A percentile compares a stretch with the other conserved stretches of the same genome.
phyloP scores from a whole-genome alignment of 2,113 vertebrate species.

The Scalopus aquaticus region DNA sequence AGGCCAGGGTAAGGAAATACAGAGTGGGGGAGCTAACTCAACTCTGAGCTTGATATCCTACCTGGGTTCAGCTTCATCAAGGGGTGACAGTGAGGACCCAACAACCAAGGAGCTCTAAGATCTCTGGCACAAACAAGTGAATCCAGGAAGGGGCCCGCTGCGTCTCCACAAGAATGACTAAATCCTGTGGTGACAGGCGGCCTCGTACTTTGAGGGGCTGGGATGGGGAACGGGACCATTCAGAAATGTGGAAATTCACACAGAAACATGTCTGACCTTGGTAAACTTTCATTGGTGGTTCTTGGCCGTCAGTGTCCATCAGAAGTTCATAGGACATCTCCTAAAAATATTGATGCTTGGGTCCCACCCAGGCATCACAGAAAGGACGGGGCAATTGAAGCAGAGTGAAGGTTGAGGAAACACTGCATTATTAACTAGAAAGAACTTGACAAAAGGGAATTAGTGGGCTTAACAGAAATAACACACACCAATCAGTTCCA shows the following conservation, averaged over 20 bases:
- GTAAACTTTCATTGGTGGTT: background rate
- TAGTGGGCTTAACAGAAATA: background rate
- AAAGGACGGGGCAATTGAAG: background rate
- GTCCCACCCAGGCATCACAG: background rate
- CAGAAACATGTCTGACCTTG: background rate
- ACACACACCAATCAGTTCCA: background rate
- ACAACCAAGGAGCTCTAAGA: background rate
- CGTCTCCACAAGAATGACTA: background rate
- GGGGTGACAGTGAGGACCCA: background rate
- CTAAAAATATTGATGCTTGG: background rate
- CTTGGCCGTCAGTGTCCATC: background rate
- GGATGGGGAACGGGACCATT: background rate
- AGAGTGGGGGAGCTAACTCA: background rate
- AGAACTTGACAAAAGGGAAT: background rate
- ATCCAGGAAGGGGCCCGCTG: background rate
- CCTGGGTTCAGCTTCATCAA: background rate
- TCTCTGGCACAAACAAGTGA: background rate
- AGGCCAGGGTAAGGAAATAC: background rate
- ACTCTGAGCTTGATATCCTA: background rate
- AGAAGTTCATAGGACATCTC: background rate
- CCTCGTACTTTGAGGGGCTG: background rate
- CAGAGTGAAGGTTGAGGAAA: background rate
- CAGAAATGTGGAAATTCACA: background rate
- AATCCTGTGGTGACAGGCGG: fast-evolving
- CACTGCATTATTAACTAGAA: background rate